Evolutionary conservation across 2,797 vertebrate genomes (phyloP), one percentile per base, ranked within the genome.

Genomic region (Neosilurus mollespiculum): DNA sequence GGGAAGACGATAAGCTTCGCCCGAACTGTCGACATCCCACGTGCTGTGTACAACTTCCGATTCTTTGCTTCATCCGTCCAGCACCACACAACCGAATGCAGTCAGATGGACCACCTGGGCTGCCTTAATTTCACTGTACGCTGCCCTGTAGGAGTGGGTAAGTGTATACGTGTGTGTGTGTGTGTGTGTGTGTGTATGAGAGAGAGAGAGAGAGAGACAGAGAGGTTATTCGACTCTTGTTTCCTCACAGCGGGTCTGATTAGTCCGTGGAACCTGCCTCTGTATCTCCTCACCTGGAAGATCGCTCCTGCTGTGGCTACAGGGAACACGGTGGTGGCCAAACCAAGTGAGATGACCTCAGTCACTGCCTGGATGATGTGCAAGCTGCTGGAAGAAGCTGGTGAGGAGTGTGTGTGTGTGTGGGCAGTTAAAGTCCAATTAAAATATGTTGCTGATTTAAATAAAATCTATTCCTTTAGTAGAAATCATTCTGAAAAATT

Each of bases 361-460:
- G 97, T 98, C 87, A 99, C 98, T 0, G 95, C 97, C 0, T 99
- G 98, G 98, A 98, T 99, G 98, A 92, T 99, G 95, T 99, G 98
- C 93, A 96, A 94, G 59, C 92, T 98, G 78, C 90, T 99, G 90
- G 90, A 95, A 77, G 93, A 96, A 92, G 97, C 97, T 89, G 98
- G 98, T 98, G 90, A 86, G 92, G 9, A 72, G 58, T 71, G 26
- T 64, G 69, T 81, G 70, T 81, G 51, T 8, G 56, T 20, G 70
- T 54, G 54, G 34, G n/a, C 49, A 5, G 6, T 34, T n/a, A 54
- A 37, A 56, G 20, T 71, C 97, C 97, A 72, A 26, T 4, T 26
- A n/a, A 26, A 24, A 49, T 43, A 16, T 66, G 26, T 14, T 26
- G 11, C 4, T 5, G 4, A 26, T 15, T 34, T 16, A 16, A 34